Conservation (phyloP, 2,888 invertebrate genomes). For the Lepidochrysops patricia region DNA sequence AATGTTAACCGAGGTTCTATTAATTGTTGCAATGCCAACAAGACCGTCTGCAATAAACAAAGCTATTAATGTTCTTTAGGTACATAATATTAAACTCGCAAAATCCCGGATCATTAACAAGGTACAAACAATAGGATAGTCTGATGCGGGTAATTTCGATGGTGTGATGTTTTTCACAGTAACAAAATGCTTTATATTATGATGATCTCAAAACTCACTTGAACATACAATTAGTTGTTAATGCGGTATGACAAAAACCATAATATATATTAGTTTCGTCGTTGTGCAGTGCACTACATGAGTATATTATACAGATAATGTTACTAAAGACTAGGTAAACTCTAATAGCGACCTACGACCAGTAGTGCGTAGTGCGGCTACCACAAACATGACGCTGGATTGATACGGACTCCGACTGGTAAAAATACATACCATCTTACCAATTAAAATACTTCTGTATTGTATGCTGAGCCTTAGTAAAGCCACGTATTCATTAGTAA, state of each 20-base stretch:
- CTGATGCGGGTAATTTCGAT: constrained; percentile 68
- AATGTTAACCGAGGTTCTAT: no score
- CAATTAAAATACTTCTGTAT: no score
- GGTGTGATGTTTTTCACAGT: constrained; percentile 62
- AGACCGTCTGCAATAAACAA: background rate
- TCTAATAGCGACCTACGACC: background rate
- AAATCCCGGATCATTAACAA: constrained; percentile 7
- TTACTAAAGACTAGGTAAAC: constrained; percentile 6
- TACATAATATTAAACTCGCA: background rate
- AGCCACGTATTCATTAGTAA: no score
- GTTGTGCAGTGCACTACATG: constrained; percentile 13
- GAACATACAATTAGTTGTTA: constrained; percentile 16
- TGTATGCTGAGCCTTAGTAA: no score
- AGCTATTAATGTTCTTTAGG: background rate
- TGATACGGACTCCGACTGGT: background rate
- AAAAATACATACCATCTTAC: background rate
- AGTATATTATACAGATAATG: constrained; percentile 14
- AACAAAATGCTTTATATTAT: constrained; percentile 11
- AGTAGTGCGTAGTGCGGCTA: constrained; percentile 3
- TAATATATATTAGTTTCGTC: constrained; percentile 12
- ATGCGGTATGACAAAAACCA: constrained; percentile 13
- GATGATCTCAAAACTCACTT: constrained; percentile 9
- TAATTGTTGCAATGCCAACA: background rate
- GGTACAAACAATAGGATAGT: constrained; percentile 33
- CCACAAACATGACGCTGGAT: background rate